These are phyloP conservation scores for Bombus waltoni DNA, from an alignment of 1,140 invertebrate genomes.

Conservation along the genomic window DNA sequence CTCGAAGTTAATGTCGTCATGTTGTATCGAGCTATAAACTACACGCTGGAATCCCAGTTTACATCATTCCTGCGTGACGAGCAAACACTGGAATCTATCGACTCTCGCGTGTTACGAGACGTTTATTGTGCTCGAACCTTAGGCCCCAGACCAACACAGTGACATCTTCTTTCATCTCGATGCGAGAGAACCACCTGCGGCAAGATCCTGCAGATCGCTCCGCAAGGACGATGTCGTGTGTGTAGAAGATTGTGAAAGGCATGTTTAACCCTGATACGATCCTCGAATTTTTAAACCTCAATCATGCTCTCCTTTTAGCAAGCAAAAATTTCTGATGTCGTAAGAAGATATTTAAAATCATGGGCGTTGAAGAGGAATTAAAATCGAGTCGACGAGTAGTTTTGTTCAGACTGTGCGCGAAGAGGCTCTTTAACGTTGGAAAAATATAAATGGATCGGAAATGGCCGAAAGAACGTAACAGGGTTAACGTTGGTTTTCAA, in stretches of 20 bases:
- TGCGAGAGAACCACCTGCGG: slow-evolving; percentile 3
- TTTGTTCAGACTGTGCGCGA: too few relatives aligned
- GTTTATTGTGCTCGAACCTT: slow-evolving; percentile 11
- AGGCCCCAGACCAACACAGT: neutral
- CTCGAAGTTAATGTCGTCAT: slow-evolving; percentile 1
- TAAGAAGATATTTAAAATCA: too few relatives aligned
- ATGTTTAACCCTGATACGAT: neutral
- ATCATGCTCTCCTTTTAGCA: too few relatives aligned
- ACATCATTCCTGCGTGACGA: slow-evolving; percentile 25
- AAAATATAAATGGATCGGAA: too few relatives aligned
- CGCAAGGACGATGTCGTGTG: slow-evolving; percentile 20
- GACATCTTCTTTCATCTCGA: slow-evolving; percentile 7
- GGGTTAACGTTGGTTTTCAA: too few relatives aligned
- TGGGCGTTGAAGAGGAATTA: too few relatives aligned
- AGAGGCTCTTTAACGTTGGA: too few relatives aligned
- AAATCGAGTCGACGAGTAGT: too few relatives aligned
- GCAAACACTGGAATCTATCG: slow-evolving; percentile 27
- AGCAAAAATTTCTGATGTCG: too few relatives aligned
- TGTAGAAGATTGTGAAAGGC: neutral
- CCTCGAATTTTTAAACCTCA: neutral
- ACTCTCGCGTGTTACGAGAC: neutral
- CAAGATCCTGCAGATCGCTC: neutral
- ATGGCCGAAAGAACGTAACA: too few relatives aligned
- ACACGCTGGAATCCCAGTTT: slow-evolving; percentile 39
- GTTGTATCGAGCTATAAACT: slow-evolving; percentile 30